Conservation (phyloP, 2,888 invertebrate genomes). For the Polydrusus tereticollis region DNA sequence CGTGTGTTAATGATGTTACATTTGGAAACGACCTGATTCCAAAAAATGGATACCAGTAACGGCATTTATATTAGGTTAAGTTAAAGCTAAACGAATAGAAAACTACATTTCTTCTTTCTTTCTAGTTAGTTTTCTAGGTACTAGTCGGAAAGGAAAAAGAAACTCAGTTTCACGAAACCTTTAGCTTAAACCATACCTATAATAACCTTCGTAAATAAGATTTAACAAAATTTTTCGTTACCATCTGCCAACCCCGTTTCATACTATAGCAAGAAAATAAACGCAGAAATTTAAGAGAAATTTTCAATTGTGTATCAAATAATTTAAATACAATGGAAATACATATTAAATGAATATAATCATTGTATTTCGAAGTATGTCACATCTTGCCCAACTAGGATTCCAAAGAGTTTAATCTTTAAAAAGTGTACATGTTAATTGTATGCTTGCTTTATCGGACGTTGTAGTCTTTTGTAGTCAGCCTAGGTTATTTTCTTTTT, state of each 20-base stretch:
- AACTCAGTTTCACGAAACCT: no score
- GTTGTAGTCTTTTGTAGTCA: neutral
- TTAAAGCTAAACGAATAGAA: no score
- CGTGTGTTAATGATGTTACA: no score
- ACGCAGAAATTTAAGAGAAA: neutral
- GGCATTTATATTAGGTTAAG: no score
- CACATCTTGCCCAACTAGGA: neutral
- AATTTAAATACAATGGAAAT: constrained; percentile 12
- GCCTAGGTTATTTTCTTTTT: no score
- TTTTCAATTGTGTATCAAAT: neutral
- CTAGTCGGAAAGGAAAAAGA: no score
- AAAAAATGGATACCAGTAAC: no score
- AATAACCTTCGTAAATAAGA: no score
- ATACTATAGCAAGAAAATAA: neutral
- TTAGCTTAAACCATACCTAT: neutral
- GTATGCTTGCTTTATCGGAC: neutral
- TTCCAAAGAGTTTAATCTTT: neutral
- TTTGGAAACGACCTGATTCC: no score
- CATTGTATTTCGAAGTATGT: neutral
- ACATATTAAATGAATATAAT: neutral
- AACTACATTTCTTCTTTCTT: no score
- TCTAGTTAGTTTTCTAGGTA: no score
- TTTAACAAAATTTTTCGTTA: neutral
- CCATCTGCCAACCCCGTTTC: neutral
- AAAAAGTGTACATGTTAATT: neutral